These are phyloP conservation scores for Hirudinaria manillensis DNA, from an alignment of 2,888 invertebrate genomes.

Conservation along the genomic window DNA sequence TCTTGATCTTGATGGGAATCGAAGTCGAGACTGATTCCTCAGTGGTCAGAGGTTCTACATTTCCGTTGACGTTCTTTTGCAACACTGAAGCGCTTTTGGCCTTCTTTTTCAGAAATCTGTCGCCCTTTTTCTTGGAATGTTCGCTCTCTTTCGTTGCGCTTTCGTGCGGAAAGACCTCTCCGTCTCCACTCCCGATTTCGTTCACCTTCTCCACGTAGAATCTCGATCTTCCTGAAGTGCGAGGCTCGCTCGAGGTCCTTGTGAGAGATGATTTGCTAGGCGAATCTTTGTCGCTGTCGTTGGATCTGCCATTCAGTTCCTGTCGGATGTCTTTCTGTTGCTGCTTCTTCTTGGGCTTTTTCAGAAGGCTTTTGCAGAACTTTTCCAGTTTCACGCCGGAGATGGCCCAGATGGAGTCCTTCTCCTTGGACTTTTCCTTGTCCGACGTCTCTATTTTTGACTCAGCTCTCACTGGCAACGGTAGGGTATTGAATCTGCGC, in stretches of 20 bases:
- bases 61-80: background rate
- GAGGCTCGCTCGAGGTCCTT: constrained; percentile 4
- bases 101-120: background rate
- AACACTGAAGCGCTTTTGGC: constrained; percentile 1
- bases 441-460: background rate
- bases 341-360: background rate
- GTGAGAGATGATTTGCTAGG: background rate
- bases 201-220: constrained; percentile 9
- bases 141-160: background rate
- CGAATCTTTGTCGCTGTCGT: background rate
- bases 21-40: no score
- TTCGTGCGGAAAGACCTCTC: background rate
- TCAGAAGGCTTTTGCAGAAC: constrained; percentile 24
- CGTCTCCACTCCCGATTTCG: background rate
- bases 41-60: background rate
- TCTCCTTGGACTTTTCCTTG: constrained; percentile 3
- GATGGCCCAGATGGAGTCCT: constrained; percentile 20
- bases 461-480: background rate
- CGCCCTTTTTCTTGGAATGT: background rate
- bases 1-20: background rate
- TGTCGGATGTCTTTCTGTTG: background rate
- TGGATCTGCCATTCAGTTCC: background rate
- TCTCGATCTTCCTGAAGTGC: background rate
- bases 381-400: constrained; percentile 22
- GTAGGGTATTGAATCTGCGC: constrained; percentile 15